phyloP scores from a whole-genome alignment of 2,888 invertebrate genomes.

The Erynnis tages region DNA sequence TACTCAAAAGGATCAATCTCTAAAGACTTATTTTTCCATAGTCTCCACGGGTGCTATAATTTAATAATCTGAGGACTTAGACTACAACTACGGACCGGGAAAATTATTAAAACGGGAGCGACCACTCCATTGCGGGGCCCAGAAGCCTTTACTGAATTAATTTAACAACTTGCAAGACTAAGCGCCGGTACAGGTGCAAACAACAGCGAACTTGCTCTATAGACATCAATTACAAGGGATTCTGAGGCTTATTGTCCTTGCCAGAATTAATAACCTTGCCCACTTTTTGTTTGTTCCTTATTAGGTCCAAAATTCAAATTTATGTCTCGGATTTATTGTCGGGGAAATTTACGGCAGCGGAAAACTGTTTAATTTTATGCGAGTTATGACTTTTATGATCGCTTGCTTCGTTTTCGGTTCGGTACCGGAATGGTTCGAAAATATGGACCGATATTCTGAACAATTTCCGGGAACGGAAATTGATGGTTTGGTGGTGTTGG shows the following conservation, averaged over 20 bases:
- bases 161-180: conserved; percentile 26
- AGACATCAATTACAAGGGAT: conserved; percentile 56
- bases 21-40: too few relatives aligned
- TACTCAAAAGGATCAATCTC: too few relatives aligned
- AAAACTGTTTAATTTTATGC: conserved; percentile 20
- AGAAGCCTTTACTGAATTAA: conserved; percentile 28
- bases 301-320: conserved; percentile 46
- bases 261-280: conserved; percentile 57
- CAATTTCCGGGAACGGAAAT: too few relatives aligned
- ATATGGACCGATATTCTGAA: too few relatives aligned
- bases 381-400: conserved; percentile 14
- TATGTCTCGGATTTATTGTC: conserved; percentile 39
- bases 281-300: conserved; percentile 51
- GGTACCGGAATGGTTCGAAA: too few relatives aligned
- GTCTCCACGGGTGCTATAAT: conserved; percentile 9
- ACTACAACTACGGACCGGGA: background rate
- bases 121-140: conserved; percentile 5
- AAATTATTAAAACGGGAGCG: conserved; percentile 22
- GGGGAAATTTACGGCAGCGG: conserved; percentile 8
- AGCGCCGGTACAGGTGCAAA: conserved; percentile 50
- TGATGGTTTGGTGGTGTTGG: too few relatives aligned
- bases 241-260: conserved; percentile 54
- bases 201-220: conserved; percentile 47
- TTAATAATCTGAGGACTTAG: conserved; percentile 11
- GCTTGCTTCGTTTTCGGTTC: too few relatives aligned